Evolutionary conservation across 2,797 vertebrate genomes (phyloP).

Genomic region (Peromyscus melanophrys): DNA sequence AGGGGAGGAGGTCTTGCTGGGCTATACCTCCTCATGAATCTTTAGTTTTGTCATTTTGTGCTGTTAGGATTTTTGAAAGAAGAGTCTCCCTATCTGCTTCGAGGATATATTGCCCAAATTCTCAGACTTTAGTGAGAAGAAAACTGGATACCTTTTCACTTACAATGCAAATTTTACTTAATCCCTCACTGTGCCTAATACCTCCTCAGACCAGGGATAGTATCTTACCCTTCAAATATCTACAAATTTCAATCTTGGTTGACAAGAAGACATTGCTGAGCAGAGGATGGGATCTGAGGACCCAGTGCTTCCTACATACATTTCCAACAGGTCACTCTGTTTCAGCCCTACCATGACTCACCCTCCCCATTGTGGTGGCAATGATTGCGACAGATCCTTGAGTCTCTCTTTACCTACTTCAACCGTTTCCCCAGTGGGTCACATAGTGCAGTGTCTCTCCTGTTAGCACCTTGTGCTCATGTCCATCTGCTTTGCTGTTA

Average conservation of each 20-base stretch:
- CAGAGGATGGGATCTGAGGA: not conserved
- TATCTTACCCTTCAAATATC: not conserved
- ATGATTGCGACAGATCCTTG: not conserved
- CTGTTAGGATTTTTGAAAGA: not conserved
- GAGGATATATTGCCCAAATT: not conserved
- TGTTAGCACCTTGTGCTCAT: not conserved
- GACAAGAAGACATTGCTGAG: not conserved
- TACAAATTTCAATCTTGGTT: not conserved
- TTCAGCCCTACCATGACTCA: not conserved
- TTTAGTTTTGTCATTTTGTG: not conserved
- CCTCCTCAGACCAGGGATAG: not conserved
- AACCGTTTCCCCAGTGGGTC: not conserved
- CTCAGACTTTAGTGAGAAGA: not conserved
- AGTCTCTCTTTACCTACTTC: not conserved
- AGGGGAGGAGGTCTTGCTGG: not conserved
- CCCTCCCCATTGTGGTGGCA: not conserved
- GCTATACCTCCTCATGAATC: not conserved
- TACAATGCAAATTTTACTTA: not conserved
- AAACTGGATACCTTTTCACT: not conserved
- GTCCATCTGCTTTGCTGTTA: not conserved
- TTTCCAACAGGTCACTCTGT: not conserved
- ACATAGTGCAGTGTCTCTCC: not conserved
- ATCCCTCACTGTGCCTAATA: not conserved
- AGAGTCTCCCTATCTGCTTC: not conserved
- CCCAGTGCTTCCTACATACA: not conserved